Base-by-base conservation (phyloP, 2,113 vertebrate species). In the Hippocampus zosterae region DNA sequence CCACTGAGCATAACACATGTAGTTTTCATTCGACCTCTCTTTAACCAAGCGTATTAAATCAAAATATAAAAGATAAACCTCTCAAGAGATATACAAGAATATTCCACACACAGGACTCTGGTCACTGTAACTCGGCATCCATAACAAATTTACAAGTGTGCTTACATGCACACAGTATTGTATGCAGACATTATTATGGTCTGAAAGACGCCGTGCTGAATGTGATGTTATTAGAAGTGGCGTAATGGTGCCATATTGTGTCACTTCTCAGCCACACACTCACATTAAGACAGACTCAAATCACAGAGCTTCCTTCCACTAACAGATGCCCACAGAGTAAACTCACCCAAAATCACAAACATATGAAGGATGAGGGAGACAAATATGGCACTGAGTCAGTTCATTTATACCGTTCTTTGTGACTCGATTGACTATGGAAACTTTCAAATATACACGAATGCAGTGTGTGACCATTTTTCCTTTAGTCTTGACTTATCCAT, bases 141-240 rank as follows among this genome's bases (percentile, higher is more conserved):
- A 12, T 44, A 46, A 48, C 23, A 65, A n/a, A 25, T 8, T 27
- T 27, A 25, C n/a, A 27, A 46, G 63, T 46, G 50, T 19, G 67
- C 21, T 12, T 68, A 23, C 50, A 55, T 56, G 66, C 33, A 4
- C 52, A 53, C 52, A 68, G 23, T 37, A 55, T 68, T 68, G 67
- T 53, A 27, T 68, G 25, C 62, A 63, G 55, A 67, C 66, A 59
- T 61, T 72, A 73, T 79, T 75, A 77, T 73, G 77, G 76, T 80
- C 79, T 85, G 77, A 63, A 74, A 76, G 81, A 67, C 87, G 74
- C 70, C 65, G 61, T 81, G 67, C 81, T 87, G 78, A 69, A 83
- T 81, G 77, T 92, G 90, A 92, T 87, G 83, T 91, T 88, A 91
- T 89, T 85, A 85, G 87, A 91, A 85, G 85, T 92, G 91, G 88